These are phyloP conservation scores for Typhlomys cinereus DNA, from an alignment of 2,113 vertebrate species.

Conservation along the genomic window DNA sequence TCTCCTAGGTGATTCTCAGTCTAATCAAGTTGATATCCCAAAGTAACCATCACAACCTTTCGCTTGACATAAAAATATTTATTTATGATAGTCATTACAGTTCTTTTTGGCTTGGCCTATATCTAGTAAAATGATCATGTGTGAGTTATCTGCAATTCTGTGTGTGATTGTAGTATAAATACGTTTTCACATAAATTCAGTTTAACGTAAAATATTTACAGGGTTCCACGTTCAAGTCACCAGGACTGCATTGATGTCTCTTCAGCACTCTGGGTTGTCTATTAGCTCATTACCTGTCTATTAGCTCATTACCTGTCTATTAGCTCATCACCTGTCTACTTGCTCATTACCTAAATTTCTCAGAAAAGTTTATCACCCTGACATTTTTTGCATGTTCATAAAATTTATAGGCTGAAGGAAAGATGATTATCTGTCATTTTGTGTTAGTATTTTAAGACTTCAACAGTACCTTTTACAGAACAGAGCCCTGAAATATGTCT, in stretches of 20 bases:
- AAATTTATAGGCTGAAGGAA: background rate
- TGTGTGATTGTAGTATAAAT: background rate
- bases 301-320: conserved; percentile 6
- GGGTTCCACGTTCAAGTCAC: background rate
- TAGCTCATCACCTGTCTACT: conserved; percentile 11
- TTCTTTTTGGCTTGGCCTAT: background rate
- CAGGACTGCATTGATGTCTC: background rate
- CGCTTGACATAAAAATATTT: background rate
- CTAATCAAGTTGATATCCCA: background rate
- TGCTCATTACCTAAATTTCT: background rate
- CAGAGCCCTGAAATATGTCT: background rate
- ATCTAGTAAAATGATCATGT: background rate
- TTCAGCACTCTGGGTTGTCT: background rate
- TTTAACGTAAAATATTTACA: conserved; percentile 21
- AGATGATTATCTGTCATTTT: background rate
- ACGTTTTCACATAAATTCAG: background rate
- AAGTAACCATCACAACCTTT: background rate
- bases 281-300: background rate
- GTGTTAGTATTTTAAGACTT: background rate
- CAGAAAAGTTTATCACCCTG: background rate
- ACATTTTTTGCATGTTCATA: background rate
- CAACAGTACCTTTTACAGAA: background rate
- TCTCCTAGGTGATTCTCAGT: background rate
- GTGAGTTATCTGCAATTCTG: background rate
- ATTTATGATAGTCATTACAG: background rate